Conservation (phyloP, 2,113 vertebrate genomes). For the Tor tambroides region DNA sequence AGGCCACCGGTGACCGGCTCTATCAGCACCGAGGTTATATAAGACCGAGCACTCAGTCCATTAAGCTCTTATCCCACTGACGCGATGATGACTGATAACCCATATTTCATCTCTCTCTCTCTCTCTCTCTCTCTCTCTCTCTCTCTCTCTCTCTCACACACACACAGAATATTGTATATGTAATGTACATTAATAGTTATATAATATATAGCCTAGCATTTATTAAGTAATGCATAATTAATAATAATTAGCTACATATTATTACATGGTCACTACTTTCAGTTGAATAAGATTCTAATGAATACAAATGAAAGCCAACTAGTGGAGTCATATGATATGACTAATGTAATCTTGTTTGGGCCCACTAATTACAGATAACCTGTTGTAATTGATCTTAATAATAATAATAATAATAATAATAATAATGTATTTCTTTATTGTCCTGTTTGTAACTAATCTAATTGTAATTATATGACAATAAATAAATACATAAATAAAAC, state of each 20-base stretch:
- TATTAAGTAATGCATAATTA: no score
- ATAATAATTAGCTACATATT: background rate
- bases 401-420: background rate
- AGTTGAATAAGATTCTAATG: background rate
- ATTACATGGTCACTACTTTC: background rate
- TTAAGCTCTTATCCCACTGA: slow-evolving; percentile 36
- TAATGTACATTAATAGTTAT: no score
- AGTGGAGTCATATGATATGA: background rate
- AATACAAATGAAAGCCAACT: background rate
- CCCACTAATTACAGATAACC: background rate
- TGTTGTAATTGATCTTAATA: background rate
- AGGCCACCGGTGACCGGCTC: slow-evolving; percentile 28
- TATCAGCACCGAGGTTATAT: slow-evolving; percentile 59
- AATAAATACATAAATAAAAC: no score
- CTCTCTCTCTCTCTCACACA: no score
- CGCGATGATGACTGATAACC: slow-evolving; percentile 36
- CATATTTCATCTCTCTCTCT: slow-evolving; percentile 39
- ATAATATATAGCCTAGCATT: no score
- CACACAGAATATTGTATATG: no score
- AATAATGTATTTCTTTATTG: no score
- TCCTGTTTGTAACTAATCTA: no score
- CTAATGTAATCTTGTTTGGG: background rate
- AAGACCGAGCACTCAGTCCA: slow-evolving; percentile 33
- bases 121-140: background rate
- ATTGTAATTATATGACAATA: no score